Conservation (phyloP, 2,888 invertebrate genomes). For the Thumatha senex region DNA sequence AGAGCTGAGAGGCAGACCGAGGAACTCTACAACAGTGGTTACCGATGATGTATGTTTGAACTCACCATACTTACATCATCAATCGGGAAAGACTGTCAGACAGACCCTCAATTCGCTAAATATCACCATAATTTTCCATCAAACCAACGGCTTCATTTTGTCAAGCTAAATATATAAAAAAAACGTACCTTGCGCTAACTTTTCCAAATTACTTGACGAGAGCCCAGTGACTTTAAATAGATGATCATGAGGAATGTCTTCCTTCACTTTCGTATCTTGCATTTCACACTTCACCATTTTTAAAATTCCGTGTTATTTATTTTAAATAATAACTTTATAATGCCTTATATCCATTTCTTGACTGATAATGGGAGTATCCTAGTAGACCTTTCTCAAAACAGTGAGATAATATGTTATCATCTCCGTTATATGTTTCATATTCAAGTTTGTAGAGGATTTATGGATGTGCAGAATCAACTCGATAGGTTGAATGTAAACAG, state of each 20-base stretch:
- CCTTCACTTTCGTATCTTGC: constrained; percentile 41
- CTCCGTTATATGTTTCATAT: constrained; percentile 12
- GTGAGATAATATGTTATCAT: constrained; percentile 30
- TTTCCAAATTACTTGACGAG: constrained; percentile 68
- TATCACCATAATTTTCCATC: too few species aligned
- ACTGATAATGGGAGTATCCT: constrained; percentile 8
- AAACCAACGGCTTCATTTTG: too few species aligned
- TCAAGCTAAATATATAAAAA: too few species aligned
- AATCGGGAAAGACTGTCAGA: too few species aligned
- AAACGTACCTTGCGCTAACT: constrained; percentile 65
- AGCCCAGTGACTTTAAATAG: constrained; percentile 72
- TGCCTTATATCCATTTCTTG: constrained; percentile 23
- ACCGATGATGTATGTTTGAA: too few species aligned
- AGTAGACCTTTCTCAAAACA: constrained; percentile 29
- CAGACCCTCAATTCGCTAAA: too few species aligned
- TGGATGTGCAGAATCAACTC: constrained; percentile 17
- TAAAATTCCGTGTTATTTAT: not conserved
- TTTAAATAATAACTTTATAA: constrained; percentile 12
- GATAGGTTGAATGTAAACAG: constrained; percentile 20
- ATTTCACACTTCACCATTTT: constrained; percentile 59
- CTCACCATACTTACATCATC: too few species aligned
- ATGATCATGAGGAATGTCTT: constrained; percentile 71
- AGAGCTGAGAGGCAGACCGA: too few species aligned
- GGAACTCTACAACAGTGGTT: too few species aligned
- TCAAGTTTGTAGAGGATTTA: constrained; percentile 29